Base-by-base conservation (phyloP, 2,113 vertebrate genomes). In the Bucco capensis region DNA sequence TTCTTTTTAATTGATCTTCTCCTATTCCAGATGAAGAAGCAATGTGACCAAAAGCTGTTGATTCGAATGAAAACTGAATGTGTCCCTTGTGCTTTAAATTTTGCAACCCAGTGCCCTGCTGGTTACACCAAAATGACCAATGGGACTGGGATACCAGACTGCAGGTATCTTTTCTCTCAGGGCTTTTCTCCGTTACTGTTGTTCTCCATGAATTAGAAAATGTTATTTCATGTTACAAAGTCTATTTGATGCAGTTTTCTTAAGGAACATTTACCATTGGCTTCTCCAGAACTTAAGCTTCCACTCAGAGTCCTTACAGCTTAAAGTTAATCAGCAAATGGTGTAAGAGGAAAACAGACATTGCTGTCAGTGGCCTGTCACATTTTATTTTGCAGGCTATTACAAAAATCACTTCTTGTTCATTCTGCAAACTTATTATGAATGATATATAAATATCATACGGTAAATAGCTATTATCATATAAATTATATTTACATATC, bases 11-110 rank as follows among this genome's bases (percentile, higher is more conserved):
- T 71, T 33, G 28, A 49, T 61, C 24, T 76, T 69, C 19, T 90
- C 28, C 71, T 88, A 8, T 61, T 69, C 46, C 95, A 97, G 97
- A 37, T 58, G 46, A 94, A 80, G 44, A 97, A 95, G 56, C 95
- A 87, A 67, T 98, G 98, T 42, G 93, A 97, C 47, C 94, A 96
- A 90, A 97, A 96, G 64, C 89, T 95, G 69, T 14, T 94, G 8
- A 66, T 98, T 47, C 93, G 51, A 47, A 94, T 96, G 56, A 97
- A 96, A 83, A 98, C 98, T 5, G 35, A 96, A 27, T 98, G 98
- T 56, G 78, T 21, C 12, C 89, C 97, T 75, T 98, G 98, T 38
- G 50, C 77, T 12, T 15, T 95, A 74, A 98, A 93, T 50, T 17
- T 72, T 4, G 14, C 37, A 57, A 90, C 94, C 9, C 57, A 33